Evolutionary conservation across 1,140 invertebrate species (phyloP).

Genomic region (Parapsyche elsis): DNA sequence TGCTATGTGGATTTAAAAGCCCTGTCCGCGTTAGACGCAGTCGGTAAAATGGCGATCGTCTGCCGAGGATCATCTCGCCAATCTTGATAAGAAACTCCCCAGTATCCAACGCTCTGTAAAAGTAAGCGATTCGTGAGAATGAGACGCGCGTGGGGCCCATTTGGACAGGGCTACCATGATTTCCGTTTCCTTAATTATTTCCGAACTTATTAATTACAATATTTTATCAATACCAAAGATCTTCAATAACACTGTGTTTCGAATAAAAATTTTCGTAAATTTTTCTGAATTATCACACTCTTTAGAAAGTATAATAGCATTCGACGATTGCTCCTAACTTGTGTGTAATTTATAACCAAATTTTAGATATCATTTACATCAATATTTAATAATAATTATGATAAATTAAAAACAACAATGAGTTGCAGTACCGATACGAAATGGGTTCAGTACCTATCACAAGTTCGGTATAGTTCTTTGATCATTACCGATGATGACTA

Average conservation of each 20-base stretch:
- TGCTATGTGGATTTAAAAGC: neutral
- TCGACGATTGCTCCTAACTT: too few relatives aligned
- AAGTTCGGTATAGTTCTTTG: conserved; percentile 6
- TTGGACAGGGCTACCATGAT: conserved; percentile 8
- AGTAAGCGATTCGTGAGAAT: conserved; percentile 38
- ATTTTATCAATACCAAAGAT: too few relatives aligned
- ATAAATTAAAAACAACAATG: conserved; percentile 6
- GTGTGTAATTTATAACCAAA: too few relatives aligned
- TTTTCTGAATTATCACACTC: too few relatives aligned
- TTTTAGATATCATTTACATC: too few relatives aligned
- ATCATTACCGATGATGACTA: conserved; percentile 38
- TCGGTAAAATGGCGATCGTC: conserved; percentile 30
- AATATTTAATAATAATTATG: neutral
- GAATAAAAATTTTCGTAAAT: neutral
- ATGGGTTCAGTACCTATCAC: neutral
- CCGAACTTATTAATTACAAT: neutral
- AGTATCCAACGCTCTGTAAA: conserved; percentile 27
- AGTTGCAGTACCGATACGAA: neutral
- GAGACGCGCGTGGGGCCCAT: conserved; percentile 22
- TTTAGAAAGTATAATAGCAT: too few relatives aligned
- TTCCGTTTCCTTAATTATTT: conserved; percentile 2
- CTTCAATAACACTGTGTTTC: too few relatives aligned
- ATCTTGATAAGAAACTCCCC: conserved; percentile 30
- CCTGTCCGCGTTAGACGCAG: neutral
- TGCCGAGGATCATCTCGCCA: conserved; percentile 40